Conservation (phyloP, 2,797 vertebrate genomes). For the Alfaro cultratus region DNA sequence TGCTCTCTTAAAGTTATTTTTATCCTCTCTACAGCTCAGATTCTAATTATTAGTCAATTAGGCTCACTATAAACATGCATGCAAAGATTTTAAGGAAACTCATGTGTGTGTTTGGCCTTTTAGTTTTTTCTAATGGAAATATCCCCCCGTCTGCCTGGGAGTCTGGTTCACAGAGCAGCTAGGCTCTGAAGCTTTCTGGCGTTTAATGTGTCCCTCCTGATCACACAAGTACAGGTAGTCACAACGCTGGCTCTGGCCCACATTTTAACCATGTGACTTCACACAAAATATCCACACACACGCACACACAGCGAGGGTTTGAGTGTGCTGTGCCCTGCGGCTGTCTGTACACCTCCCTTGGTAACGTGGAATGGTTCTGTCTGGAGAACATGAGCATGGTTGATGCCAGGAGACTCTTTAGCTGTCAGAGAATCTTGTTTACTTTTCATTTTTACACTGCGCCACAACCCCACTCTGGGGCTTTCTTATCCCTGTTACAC, state of each 20-base stretch:
- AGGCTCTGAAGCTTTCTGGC: slow-evolving; percentile 44
- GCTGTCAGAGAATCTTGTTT: slow-evolving; percentile 75
- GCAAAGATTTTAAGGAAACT: slow-evolving; percentile 6
- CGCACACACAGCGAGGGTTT: slow-evolving; percentile 8
- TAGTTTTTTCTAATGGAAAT: slow-evolving; percentile 52
- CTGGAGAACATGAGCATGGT: slow-evolving; percentile 58
- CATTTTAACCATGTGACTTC: slow-evolving; percentile 29
- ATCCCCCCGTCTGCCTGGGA: not conserved
- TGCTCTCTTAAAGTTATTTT: slow-evolving; percentile 65
- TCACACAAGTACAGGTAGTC: slow-evolving; percentile 44
- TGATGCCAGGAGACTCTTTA: slow-evolving; percentile 68
- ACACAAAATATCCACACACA: not conserved
- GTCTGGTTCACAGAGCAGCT: slow-evolving; percentile 62
- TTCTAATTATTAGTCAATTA: slow-evolving; percentile 75
- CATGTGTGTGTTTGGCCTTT: slow-evolving; percentile 6
- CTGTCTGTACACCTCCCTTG: slow-evolving; percentile 34
- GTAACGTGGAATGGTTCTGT: slow-evolving; percentile 45
- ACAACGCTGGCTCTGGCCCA: slow-evolving; percentile 25
- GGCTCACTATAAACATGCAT: slow-evolving; percentile 51
- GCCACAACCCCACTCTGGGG: slow-evolving; percentile 52
- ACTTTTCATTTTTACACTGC: slow-evolving; percentile 67
- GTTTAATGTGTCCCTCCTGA: slow-evolving; percentile 74
- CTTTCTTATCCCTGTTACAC: slow-evolving; percentile 52
- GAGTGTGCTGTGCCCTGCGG: slow-evolving; percentile 26
- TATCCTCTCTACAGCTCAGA: slow-evolving; percentile 51